Percentiles rank a stretch among this genome's conserved stretches.
Conservation (phyloP, 1,140 invertebrate genomes). For the Drosophila busckii region DNA sequence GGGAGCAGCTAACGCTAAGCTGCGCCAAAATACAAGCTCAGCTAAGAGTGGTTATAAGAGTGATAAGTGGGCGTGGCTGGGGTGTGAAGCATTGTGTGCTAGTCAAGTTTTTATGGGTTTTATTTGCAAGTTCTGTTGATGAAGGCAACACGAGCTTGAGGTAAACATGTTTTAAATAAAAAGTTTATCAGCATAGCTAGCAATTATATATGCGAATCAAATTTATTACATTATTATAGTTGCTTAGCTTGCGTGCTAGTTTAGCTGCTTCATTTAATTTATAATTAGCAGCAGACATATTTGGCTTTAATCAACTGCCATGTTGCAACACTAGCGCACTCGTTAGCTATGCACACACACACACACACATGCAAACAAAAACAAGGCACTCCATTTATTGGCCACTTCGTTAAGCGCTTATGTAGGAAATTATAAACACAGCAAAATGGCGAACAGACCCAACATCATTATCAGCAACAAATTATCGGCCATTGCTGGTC, state of each 20-base stretch:
- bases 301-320: too few species aligned
- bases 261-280: too few species aligned
- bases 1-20: conserved; percentile 43
- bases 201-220: too few species aligned
- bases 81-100: not conserved
- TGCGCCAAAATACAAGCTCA: conserved; percentile 43
- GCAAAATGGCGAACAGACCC: conserved; percentile 39
- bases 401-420: conserved; percentile 48
- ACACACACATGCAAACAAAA: not conserved
- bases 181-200: too few species aligned
- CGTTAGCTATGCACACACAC: not conserved
- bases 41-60: conserved; percentile 3
- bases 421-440: conserved; percentile 61
- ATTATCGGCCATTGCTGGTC: conserved; percentile 58
- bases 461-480: conserved; percentile 67
- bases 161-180: too few species aligned
- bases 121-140: too few species aligned
- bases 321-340: not conserved
- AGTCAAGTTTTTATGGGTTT: too few species aligned
- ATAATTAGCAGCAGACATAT: too few species aligned
- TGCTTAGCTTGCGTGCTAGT: too few species aligned
- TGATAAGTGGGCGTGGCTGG: not conserved
- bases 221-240: too few species aligned
- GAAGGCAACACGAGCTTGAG: too few species aligned
- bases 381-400: conserved; percentile 21